These are phyloP conservation scores for Brachypalpus laphriformis DNA, from an alignment of 2,888 invertebrate genomes.

Conservation along the genomic window DNA sequence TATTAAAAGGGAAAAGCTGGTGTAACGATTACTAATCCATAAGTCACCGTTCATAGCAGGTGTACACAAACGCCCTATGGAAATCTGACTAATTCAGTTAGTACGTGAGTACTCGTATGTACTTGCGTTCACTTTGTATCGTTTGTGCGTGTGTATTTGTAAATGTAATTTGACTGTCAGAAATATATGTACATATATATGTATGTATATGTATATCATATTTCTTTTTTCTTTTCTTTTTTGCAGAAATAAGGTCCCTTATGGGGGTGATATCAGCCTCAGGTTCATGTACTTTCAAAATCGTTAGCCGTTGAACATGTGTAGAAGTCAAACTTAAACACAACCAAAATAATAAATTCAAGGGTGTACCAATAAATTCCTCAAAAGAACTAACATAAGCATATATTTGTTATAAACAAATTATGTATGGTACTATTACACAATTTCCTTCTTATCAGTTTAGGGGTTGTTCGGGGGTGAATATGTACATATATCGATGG, in stretches of 20 bases:
- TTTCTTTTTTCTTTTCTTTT: neutral
- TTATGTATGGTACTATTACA: constrained; percentile 15
- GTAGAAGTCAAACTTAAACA: constrained; percentile 2
- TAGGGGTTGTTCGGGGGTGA: neutral
- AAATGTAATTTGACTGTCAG: neutral
- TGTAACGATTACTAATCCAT: constrained; percentile 4
- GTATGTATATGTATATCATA: no score
- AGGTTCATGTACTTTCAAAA: neutral
- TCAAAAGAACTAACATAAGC: neutral
- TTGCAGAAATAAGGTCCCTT: neutral
- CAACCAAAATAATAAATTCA: neutral
- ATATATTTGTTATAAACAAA: constrained; percentile 33
- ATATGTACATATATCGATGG: neutral
- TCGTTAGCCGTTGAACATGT: neutral
- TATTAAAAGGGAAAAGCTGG: neutral
- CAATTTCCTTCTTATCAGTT: constrained; percentile 24
- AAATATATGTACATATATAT: neutral
- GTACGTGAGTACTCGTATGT: neutral
- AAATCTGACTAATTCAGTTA: constrained; percentile 34
- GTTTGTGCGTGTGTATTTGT: neutral
- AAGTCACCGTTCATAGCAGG: constrained; percentile 2
- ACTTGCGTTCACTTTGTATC: neutral
- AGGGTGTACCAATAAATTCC: neutral
- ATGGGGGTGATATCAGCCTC: constrained; percentile 43
- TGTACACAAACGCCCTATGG: constrained; percentile 16